Percentiles rank a stretch among this genome's conserved stretches.
Conservation (phyloP, 1,140 invertebrate genomes). For the Drosophila teissieri region DNA sequence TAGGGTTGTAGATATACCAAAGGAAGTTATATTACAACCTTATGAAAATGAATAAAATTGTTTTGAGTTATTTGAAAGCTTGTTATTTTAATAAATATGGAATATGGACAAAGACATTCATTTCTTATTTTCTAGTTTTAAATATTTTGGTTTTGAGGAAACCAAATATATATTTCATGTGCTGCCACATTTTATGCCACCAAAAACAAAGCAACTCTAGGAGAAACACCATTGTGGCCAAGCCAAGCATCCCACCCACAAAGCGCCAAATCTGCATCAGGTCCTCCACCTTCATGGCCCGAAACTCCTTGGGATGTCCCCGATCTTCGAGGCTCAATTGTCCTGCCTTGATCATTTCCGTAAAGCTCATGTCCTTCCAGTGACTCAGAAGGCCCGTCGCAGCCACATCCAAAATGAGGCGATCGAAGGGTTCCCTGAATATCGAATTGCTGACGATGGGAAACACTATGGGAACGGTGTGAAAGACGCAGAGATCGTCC, state of each 20-base stretch:
- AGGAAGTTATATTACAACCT: no score
- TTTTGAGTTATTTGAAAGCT: no score
- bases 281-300: constrained; percentile 59
- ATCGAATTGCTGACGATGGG: constrained; percentile 57
- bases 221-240: constrained; percentile 36
- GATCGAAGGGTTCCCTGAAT: constrained; percentile 45
- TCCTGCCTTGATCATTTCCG: constrained; percentile 61
- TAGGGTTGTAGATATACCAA: no score
- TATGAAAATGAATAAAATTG: no score
- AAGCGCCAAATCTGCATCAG: constrained; percentile 47
- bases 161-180: neutral
- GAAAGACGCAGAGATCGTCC: constrained; percentile 56
- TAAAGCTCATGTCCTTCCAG: constrained; percentile 60
- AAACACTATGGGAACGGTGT: constrained; percentile 59
- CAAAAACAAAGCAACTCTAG: constrained; percentile 30
- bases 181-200: neutral
- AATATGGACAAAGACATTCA: no score
- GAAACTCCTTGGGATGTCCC: constrained; percentile 48
- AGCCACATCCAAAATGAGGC: constrained; percentile 51
- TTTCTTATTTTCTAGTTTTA: neutral
- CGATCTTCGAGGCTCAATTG: constrained; percentile 52
- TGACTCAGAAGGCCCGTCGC: constrained; percentile 51
- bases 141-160: neutral
- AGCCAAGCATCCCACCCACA: constrained; percentile 22
- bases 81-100: no score